Base-by-base conservation (phyloP, 2,888 invertebrate species). In the Dicyrtomina minuta region DNA sequence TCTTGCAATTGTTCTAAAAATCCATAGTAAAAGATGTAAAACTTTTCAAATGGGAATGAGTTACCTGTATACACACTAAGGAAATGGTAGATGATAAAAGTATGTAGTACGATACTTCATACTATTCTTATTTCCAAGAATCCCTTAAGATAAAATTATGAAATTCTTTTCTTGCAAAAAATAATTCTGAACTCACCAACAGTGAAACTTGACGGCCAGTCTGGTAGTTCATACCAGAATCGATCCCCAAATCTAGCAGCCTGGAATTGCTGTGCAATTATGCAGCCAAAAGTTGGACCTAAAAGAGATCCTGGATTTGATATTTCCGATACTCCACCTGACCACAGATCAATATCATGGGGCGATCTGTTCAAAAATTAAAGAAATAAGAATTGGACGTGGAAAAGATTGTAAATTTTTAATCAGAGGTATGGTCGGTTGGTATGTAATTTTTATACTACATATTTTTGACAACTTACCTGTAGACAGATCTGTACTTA, bases 281-380 rank as follows among this genome's bases (percentile, higher is more conserved):
- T 80, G 70, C 84, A 84, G 26, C 82, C 81, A 72, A 84, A 83
- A 8, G 83, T 82, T 1, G 83, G 83, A 0, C 84, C 84, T 2
- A 84, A 78, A 66, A 83, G 56, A 10, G 72, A 66, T 3, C 83
- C 85, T 1, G 80, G 80, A 2, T 82, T 74, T 0, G 83, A 82
- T 26, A 79, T 79, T 78, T 86, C 86, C 1, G 84, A 82, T 20
- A 85, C 81, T 1, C 84, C 82, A 6, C 81, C 82, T 12, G 82
- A 82, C 82, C 82, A 83, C 41, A 83, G 75, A 68, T 82, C 83
- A 39, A 83, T 81, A 72, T 83, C 82, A 64, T 81, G 81, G 5
- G 81, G 80, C 26, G 79, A 78, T n/a, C 80, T 80, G 72, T 22
- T 6, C 15, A 22, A 53, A 20, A 53, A 22, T 22, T 12, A n/a